Conservation (phyloP, 2,113 vertebrate species). For the Cettia cetti region DNA sequence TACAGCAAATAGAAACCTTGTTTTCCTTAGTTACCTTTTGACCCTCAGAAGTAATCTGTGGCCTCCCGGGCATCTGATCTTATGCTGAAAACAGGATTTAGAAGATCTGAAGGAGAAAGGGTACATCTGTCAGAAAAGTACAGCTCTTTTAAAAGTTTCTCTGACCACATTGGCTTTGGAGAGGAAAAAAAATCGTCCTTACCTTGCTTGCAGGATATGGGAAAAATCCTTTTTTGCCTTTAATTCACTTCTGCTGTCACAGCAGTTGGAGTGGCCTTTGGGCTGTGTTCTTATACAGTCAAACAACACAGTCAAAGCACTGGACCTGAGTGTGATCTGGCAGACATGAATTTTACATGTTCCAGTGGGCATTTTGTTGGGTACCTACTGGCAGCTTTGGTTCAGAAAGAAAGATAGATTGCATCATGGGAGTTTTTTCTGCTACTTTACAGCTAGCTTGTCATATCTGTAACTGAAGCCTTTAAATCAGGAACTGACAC, state of each 20-base stretch:
- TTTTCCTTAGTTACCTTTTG: neutral
- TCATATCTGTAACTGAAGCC: neutral
- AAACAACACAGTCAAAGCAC: neutral
- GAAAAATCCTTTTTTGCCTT: neutral
- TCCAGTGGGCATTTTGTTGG: neutral
- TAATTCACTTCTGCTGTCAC: neutral
- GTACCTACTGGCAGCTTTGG: neutral
- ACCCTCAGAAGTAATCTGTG: neutral
- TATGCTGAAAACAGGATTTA: neutral
- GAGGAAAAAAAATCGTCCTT: neutral
- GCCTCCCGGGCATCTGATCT: neutral
- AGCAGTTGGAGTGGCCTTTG: neutral
- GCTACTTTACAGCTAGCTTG: neutral
- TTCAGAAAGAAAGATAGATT: neutral
- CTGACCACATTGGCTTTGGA: neutral
- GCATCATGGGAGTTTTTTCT: neutral
- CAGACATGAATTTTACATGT: neutral
- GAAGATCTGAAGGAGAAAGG: neutral
- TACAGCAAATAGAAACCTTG: neutral
- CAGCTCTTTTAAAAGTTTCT: neutral
- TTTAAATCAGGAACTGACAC: conserved; percentile 21
- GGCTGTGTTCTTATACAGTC: neutral
- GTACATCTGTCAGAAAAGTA: neutral
- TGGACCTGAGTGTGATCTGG: neutral
- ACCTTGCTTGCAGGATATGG: neutral